Evolutionary conservation across 2,797 vertebrate genomes (phyloP).

Genomic region (Vespertilio murinus): DNA sequence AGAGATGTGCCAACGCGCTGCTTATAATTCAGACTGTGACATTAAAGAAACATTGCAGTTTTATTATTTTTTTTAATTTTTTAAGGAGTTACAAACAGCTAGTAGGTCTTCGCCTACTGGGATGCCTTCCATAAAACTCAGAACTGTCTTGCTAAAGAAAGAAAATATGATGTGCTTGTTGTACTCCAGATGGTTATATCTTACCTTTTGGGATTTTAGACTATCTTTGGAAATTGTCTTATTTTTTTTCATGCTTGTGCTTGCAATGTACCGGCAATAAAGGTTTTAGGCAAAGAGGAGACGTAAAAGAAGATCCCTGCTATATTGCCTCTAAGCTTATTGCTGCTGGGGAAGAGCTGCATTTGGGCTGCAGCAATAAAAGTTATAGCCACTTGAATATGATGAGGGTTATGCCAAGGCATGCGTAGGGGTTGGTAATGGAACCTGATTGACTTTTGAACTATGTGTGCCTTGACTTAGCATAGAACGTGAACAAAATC

Average conservation of each 20-base stretch:
- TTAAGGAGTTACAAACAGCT: slow-evolving; percentile 76
- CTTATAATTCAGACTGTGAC: slow-evolving; percentile 80
- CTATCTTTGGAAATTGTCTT: slow-evolving; percentile 60
- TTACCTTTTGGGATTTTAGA: slow-evolving; percentile 65
- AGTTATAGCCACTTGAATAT: neutral
- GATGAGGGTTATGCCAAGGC: neutral
- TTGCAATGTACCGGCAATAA: slow-evolving; percentile 51
- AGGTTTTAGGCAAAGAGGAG: slow-evolving; percentile 52
- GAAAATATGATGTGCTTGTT: slow-evolving; percentile 61
- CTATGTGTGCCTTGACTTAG: neutral
- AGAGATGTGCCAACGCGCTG: slow-evolving; percentile 79
- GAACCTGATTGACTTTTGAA: neutral
- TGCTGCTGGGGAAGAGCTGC: neutral
- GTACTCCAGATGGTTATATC: slow-evolving; percentile 64
- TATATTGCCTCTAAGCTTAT: neutral
- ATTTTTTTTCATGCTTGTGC: slow-evolving; percentile 57
- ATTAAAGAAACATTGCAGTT: slow-evolving; percentile 79
- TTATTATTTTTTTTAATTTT: slow-evolving; percentile 20
- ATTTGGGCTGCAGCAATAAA: neutral
- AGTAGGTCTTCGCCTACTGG: slow-evolving; percentile 71
- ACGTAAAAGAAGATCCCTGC: neutral
- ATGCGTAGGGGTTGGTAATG: fast-evolving
- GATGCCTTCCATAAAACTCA: slow-evolving; percentile 73
- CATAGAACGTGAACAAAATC: neutral
- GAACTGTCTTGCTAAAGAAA: slow-evolving; percentile 71